Conservation (phyloP, 2,888 invertebrate genomes). For the Pristionchus arcanus region DNA sequence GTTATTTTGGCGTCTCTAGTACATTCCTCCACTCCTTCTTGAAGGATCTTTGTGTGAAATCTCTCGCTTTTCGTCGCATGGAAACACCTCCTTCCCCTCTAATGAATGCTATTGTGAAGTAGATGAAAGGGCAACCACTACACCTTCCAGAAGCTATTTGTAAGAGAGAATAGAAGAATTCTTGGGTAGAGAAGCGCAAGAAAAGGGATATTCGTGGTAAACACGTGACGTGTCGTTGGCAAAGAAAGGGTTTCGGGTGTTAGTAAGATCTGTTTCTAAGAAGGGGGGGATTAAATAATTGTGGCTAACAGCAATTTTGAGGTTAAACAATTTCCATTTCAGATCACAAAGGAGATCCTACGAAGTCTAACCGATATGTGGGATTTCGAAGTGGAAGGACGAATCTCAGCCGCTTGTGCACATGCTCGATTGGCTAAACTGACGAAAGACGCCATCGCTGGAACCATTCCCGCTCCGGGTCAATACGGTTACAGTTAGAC, state of each 20-base stretch:
- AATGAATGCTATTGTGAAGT: background rate
- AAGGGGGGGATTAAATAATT: background rate
- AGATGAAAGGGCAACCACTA: background rate
- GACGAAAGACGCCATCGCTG: background rate
- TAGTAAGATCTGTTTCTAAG: no score
- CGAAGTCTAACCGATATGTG: slow-evolving; percentile 66
- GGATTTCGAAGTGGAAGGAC: slow-evolving; percentile 73
- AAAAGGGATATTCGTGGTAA: no score
- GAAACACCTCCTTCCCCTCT: slow-evolving; percentile 12
- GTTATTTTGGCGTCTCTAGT: background rate
- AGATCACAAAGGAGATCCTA: background rate
- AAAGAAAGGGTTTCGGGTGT: background rate
- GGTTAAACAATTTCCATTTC: background rate
- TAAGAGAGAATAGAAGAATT: no score
- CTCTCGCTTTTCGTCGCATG: background rate
- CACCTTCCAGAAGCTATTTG: background rate
- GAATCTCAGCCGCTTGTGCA: slow-evolving; percentile 72
- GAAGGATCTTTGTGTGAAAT: background rate
- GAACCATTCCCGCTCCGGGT: background rate
- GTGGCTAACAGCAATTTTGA: no score
- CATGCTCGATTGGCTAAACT: slow-evolving; percentile 60
- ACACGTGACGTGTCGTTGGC: background rate
- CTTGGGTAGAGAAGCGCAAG: no score
- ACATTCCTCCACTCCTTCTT: background rate
- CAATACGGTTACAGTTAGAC: background rate